Conservation (phyloP, 2,888 invertebrate species). For the Torymus auratus region DNA sequence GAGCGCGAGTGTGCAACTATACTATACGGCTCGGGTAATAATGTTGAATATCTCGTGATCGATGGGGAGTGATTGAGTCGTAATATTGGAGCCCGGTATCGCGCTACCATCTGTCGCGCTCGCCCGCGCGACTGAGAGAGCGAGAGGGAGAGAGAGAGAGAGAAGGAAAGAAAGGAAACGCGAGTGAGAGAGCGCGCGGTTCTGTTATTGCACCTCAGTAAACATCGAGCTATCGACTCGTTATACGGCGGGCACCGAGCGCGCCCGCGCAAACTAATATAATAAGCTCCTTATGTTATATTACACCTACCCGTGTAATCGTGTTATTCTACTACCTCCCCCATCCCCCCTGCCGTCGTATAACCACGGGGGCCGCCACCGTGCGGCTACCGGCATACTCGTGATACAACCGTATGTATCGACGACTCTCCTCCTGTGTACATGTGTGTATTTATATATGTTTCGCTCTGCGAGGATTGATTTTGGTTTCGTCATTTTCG, state of each 20-base stretch:
- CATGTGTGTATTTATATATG: too few relatives aligned
- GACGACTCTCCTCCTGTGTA: too few relatives aligned
- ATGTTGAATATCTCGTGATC: slow-evolving; percentile 71
- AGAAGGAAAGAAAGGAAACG: slow-evolving; percentile 6
- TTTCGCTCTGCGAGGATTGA: too few relatives aligned
- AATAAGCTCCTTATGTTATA: slow-evolving; percentile 65
- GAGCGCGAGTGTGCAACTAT: slow-evolving; percentile 39
- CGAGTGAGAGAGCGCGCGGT: slow-evolving; percentile 39
- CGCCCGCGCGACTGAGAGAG: background rate
- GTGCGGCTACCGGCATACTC: too few relatives aligned
- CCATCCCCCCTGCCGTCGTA: too few relatives aligned
- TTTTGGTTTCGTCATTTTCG: too few relatives aligned
- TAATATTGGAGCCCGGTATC: slow-evolving; percentile 69
- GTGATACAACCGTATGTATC: too few relatives aligned
- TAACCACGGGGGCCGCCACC: too few relatives aligned
- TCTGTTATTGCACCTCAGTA: slow-evolving; percentile 69
- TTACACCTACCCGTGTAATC: slow-evolving; percentile 29
- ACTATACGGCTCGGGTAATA: slow-evolving; percentile 62
- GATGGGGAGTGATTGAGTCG: slow-evolving; percentile 73
- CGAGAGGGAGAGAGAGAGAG: slow-evolving; percentile 9
- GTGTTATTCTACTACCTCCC: background rate
- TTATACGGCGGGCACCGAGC: slow-evolving; percentile 58
- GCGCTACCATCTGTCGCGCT: slow-evolving; percentile 65
- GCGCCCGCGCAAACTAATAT: slow-evolving; percentile 65
- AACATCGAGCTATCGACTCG: slow-evolving; percentile 69